phyloP scores from a whole-genome alignment of 2,113 vertebrate species.

The Brachirus orientalis region DNA sequence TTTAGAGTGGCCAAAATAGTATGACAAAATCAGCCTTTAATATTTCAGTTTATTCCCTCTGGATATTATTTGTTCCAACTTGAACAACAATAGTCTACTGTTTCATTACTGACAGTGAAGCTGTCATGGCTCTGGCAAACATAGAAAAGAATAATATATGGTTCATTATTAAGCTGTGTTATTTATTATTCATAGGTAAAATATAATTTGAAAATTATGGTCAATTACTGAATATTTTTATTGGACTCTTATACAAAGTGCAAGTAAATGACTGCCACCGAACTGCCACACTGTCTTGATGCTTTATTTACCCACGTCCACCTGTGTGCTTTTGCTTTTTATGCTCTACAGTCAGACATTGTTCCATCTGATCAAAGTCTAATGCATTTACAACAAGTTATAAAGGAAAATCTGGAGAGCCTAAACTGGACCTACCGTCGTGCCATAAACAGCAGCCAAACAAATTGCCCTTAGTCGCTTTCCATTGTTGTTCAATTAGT shows the following conservation, averaged over 20 bases:
- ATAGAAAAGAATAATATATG: no score
- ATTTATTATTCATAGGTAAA: no score
- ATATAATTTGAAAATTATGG: no score
- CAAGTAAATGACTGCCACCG: no score
- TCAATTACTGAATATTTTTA: no score
- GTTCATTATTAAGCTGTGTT: no score
- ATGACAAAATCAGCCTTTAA: no score
- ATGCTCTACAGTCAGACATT: neutral
- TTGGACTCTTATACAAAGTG: no score
- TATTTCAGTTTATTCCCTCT: neutral
- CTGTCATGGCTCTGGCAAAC: no score
- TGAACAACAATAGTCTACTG: neutral
- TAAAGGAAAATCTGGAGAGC: conserved; percentile 43
- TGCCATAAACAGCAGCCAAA: conserved; percentile 37
- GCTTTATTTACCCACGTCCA: conserved; percentile 21
- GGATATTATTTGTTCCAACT: neutral
- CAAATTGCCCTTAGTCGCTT: conserved; percentile 12
- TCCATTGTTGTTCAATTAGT: conserved; percentile 2
- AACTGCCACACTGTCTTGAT: neutral
- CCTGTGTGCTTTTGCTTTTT: conserved; percentile 6
- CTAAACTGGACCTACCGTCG: conserved; percentile 8
- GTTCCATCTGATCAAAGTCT: conserved; percentile 55
- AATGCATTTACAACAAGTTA: conserved; percentile 16
- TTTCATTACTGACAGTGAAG: neutral
- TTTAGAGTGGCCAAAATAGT: no score